A percentile compares a stretch with the other conserved stretches of the same genome.
These are phyloP conservation scores for Nycticryphes semicollaris DNA, from an alignment of 2,113 vertebrate genomes.

Conservation along the genomic window DNA sequence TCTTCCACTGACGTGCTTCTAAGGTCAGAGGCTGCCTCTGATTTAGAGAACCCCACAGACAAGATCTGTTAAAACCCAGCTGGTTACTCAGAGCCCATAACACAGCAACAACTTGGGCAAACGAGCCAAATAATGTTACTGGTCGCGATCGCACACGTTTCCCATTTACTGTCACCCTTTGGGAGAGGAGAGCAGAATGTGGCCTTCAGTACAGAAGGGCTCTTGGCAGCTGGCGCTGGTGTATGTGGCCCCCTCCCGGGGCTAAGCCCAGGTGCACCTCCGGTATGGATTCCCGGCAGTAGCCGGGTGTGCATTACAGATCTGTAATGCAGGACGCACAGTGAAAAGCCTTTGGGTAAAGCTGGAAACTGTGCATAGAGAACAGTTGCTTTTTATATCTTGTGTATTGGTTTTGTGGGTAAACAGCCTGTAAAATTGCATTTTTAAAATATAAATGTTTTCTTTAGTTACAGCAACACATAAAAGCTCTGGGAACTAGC, in stretches of 20 bases:
- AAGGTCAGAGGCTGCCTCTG: constrained; percentile 3
- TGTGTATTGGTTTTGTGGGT: background rate
- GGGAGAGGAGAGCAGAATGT: background rate
- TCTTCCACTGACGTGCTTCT: background rate
- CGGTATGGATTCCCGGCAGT: background rate
- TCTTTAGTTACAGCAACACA: constrained; percentile 30
- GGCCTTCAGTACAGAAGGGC: background rate
- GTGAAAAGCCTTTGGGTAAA: background rate
- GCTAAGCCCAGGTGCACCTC: fast-evolving
- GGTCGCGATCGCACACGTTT: background rate
- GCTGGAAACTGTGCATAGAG: background rate
- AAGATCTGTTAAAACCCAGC: constrained; percentile 6
- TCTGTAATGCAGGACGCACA: background rate
- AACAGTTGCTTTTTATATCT: background rate
- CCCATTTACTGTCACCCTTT: background rate
- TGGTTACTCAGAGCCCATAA: background rate
- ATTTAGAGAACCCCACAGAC: background rate
- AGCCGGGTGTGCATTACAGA: background rate
- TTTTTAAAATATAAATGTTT: constrained; percentile 20
- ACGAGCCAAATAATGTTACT: background rate
- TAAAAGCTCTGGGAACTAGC: background rate
- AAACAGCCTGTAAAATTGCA: constrained; percentile 18
- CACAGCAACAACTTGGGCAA: background rate
- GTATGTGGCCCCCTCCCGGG: fast-evolving
- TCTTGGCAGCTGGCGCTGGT: background rate